Conservation (phyloP, 2,113 vertebrate species). For the Cottus gobio region DNA sequence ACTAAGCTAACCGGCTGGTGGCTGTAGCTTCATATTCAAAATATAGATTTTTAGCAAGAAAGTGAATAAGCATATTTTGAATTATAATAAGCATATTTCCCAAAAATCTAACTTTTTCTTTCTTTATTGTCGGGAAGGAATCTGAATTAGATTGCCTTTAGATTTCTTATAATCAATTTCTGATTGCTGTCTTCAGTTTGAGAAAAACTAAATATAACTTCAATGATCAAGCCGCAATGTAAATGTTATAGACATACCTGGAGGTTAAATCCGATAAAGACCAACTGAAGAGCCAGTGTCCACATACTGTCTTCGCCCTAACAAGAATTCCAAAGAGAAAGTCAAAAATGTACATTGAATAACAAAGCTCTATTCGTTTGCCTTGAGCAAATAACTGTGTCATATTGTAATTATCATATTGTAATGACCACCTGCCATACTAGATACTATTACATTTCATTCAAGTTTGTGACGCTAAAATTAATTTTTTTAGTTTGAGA, state of each 20-base stretch:
- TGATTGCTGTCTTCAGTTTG: neutral
- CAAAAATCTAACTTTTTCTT: neutral
- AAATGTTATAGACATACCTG: slow-evolving; percentile 56
- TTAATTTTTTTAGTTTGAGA: too few relatives aligned
- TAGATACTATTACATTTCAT: neutral
- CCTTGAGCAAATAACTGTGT: neutral
- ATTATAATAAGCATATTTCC: neutral
- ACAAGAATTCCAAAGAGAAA: neutral
- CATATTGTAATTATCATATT: neutral
- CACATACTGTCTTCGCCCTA: slow-evolving; percentile 43
- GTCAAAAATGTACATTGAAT: neutral
- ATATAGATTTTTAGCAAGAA: neutral
- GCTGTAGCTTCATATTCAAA: neutral
- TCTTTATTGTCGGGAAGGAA: neutral
- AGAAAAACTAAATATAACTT: neutral
- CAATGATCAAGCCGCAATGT: neutral
- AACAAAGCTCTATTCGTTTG: slow-evolving; percentile 15
- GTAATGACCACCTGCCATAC: neutral
- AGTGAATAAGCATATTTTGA: neutral
- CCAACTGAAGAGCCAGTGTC: slow-evolving; percentile 28
- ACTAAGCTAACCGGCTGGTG: neutral
- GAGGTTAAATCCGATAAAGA: slow-evolving; percentile 23
- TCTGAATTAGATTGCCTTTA: neutral
- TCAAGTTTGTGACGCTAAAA: neutral
- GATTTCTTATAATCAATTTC: neutral